These are phyloP conservation scores for Eulemur rubriventer DNA, from an alignment of 2,797 vertebrate genomes.

Conservation along the genomic window DNA sequence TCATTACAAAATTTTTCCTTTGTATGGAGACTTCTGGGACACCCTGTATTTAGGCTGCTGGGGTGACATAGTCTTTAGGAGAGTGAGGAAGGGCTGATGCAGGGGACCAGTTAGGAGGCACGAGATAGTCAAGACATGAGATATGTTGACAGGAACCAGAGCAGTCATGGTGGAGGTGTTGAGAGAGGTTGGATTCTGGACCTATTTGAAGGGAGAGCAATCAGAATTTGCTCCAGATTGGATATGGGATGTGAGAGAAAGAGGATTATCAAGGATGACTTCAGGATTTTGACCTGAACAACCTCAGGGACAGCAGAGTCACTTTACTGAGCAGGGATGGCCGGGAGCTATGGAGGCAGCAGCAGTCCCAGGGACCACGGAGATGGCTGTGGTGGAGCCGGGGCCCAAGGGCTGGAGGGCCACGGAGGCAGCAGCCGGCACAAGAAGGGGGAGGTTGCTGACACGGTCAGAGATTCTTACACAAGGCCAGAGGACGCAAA, in stretches of 20 bases:
- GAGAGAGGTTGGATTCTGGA: neutral
- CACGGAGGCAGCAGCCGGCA: neutral
- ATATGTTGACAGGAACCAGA: neutral
- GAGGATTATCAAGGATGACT: neutral
- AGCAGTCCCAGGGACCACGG: neutral
- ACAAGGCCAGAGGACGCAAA: neutral
- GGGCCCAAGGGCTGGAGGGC: neutral
- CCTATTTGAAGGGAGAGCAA: neutral
- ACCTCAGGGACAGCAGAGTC: neutral
- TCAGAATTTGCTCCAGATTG: neutral
- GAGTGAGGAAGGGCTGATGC: neutral
- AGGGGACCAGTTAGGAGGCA: neutral
- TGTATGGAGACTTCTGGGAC: no score
- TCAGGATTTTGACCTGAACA: neutral
- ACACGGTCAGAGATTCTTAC: neutral
- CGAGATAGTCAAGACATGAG: neutral
- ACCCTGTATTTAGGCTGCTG: neutral
- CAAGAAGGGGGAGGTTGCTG: neutral
- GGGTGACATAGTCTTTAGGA: neutral
- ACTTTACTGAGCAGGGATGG: neutral
- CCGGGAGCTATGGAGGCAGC: neutral
- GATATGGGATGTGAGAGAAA: neutral
- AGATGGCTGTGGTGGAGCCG: neutral
- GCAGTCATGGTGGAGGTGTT: neutral
- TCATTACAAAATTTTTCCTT: no score